Base-by-base conservation (phyloP, 2,113 vertebrate species). In the Tauraco erythrolophus region DNA sequence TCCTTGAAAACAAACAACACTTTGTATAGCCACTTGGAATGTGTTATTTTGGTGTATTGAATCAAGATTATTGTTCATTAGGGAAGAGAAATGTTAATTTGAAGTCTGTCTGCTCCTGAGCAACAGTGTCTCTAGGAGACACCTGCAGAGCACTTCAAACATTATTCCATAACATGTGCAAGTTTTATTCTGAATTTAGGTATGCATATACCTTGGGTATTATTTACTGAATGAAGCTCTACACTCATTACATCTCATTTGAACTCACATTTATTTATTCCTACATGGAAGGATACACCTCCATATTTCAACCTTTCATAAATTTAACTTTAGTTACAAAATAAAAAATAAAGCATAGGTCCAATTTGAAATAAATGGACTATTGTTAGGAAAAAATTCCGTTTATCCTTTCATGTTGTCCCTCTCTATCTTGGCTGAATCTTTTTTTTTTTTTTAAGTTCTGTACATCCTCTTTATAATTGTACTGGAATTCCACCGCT, bases 401-500 rank as follows among this genome's bases (percentile, higher is more conserved):
- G 60, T 92, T 92, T 89, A 72, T 91, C 51, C 48, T 89, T 95
- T 92, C 39, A 75, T 71, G 43, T 79, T 89, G n/a, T 71, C 79
- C 51, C 14, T 82, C 50, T 92, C 21, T 92, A 53, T 82, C 84
- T 76, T 85, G 51, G 57, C 72, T 89, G 51, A 86, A 96, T 54
- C 35, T 37, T 89, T 89, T 97, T 92, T 76, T 65, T 79, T 17
- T 92, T 76, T 65, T 79, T 17, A 95, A 89, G 92, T 95, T 98
- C 90, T 95, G 61, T 96, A 96, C 85, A 93, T 93, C 53, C 72
- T 96, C 92, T 97, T 94, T 88, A 89, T 94, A 97, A 96, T 97
- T 96, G 94, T 96, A 94, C 85, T 97, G 97, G 97, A 97, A 97
- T 98, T 94, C 94, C 96, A 91, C 84, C 97, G 97, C 94, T 95